phyloP scores from a whole-genome alignment of 2,113 vertebrate species.

The Noctilio leporinus region DNA sequence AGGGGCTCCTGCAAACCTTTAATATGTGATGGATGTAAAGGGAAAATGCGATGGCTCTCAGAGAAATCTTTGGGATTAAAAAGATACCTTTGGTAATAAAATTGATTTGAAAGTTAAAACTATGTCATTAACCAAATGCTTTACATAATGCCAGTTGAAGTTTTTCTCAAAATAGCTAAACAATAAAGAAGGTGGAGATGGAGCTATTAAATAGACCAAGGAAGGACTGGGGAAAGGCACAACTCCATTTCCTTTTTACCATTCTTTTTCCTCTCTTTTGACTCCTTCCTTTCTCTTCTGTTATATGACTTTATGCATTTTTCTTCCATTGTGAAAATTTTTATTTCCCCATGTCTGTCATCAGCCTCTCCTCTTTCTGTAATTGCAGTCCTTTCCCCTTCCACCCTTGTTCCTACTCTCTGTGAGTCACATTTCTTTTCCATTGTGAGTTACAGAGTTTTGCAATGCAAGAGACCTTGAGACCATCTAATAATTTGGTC shows the following conservation, averaged over 20 bases:
- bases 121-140: not conserved
- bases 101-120: constrained; percentile 38
- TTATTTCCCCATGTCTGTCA: not conserved
- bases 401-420: not conserved
- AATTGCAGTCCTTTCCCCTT: not conserved
- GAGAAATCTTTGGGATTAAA: constrained; percentile 34
- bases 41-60: not conserved
- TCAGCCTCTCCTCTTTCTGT: not conserved
- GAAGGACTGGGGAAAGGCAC: not conserved
- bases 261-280: not conserved
- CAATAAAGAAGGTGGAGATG: not conserved
- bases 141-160: constrained; percentile 13
- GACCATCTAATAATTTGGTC: not conserved
- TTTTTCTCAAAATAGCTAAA: constrained; percentile 36
- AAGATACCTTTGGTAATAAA: constrained; percentile 29
- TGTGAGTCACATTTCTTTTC: not conserved
- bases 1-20: constrained; percentile 34
- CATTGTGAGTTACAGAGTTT: not conserved
- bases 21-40: constrained; percentile 18
- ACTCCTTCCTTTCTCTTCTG: not conserved
- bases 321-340: not conserved
- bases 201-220: not conserved
- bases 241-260: not conserved
- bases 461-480: not conserved
- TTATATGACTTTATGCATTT: not conserved